These are phyloP conservation scores for Rhingia campestris DNA, from an alignment of 2,888 invertebrate genomes.

Conservation along the genomic window DNA sequence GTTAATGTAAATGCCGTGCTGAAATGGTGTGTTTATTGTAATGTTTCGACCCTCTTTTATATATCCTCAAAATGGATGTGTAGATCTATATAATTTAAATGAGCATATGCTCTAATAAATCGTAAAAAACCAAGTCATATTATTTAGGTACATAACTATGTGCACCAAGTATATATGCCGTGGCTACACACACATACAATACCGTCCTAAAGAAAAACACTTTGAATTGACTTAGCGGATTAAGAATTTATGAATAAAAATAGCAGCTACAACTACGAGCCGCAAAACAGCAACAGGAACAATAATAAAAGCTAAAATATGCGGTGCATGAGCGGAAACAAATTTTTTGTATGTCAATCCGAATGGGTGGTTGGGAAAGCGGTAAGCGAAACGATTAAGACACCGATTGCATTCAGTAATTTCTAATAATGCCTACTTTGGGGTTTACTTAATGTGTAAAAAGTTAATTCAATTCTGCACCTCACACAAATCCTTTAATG, in stretches of 20 bases:
- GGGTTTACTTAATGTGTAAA: conserved; percentile 18
- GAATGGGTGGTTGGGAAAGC: conserved; percentile 5
- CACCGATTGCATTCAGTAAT: conserved; percentile 19
- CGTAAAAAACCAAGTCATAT: not conserved
- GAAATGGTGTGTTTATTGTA: conserved; percentile 42
- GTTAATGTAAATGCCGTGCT: conserved; percentile 27
- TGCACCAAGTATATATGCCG: not conserved
- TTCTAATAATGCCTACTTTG: conserved; percentile 13
- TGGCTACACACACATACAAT: not conserved
- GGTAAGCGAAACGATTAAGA: conserved; percentile 19
- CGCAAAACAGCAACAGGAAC: not conserved
- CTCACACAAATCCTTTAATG: conserved; percentile 47
- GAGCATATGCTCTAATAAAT: conserved; percentile 27
- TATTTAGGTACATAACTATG: not conserved
- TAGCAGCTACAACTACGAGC: not conserved
- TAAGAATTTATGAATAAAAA: conserved; percentile 43
- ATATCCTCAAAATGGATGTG: not conserved
- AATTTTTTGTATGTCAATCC: conserved; percentile 19
- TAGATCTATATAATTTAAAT: not conserved
- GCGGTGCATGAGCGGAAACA: not conserved
- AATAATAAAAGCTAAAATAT: not conserved
- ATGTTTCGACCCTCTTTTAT: conserved; percentile 20
- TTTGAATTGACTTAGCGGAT: conserved; percentile 34
- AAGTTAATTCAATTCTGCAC: conserved; percentile 50
- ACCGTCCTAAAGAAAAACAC: not conserved